These are phyloP conservation scores for Podarcis muralis DNA, from an alignment of 2,113 vertebrate genomes.

Conservation along the genomic window DNA sequence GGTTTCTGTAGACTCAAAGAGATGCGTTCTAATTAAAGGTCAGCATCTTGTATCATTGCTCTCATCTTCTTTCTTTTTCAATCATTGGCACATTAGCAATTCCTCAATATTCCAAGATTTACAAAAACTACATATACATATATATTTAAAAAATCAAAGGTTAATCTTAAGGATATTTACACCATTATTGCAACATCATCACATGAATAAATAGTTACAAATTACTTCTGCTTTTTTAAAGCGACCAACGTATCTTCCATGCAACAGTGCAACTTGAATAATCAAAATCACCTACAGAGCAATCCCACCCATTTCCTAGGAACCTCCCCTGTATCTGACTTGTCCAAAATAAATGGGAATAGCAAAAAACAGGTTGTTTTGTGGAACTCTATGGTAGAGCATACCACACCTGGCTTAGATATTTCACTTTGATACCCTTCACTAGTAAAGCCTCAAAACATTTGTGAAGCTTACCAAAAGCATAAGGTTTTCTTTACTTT, in stretches of 20 bases:
- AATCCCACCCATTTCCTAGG: background rate
- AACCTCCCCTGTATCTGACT: background rate
- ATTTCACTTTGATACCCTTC: background rate
- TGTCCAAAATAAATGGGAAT: slow-evolving; percentile 12
- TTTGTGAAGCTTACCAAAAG: background rate
- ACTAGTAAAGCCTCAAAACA: background rate
- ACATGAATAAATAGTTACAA: slow-evolving; percentile 14
- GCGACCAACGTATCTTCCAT: background rate
- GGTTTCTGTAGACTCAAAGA: background rate
- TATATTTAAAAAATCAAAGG: background rate
- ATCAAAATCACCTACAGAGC: slow-evolving; percentile 13
- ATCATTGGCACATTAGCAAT: slow-evolving; percentile 20
- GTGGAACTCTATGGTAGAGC: background rate
- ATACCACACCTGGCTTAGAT: background rate
- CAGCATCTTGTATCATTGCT: background rate
- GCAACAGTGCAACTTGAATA: slow-evolving; percentile 6
- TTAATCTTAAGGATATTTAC: background rate
- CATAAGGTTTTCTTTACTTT: background rate
- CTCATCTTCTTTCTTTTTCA: background rate
- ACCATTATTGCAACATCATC: background rate
- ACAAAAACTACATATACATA: background rate
- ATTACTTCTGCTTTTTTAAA: slow-evolving; percentile 19
- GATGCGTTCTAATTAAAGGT: background rate
- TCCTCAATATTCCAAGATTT: background rate
- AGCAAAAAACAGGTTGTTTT: background rate